Evolutionary conservation across 2,888 invertebrate genomes (phyloP), one percentile per base, ranked within the genome.

Genomic region (Xanthia togata): DNA sequence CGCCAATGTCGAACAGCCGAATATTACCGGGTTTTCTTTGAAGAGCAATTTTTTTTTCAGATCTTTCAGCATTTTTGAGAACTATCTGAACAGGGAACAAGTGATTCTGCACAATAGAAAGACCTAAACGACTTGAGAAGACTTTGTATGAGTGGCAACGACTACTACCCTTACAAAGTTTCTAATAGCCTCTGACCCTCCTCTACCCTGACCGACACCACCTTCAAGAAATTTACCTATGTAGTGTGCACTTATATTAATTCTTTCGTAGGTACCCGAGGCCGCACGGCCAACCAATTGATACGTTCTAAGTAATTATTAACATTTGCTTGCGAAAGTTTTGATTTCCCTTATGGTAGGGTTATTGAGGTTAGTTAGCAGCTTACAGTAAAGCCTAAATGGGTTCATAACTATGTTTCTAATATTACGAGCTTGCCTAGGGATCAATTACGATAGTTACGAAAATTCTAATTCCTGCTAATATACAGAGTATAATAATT

Each of bases 321-420:
- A 47, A 74, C n/a, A 67, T 65, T 74, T 55, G 38, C 59, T 74
- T 55, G 75, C 53, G 81, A 79, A 79, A 79, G 65, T 62, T 53
- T n/a, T 47, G 59, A 74, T 80, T 53, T 65, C 44, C 64, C 53
- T 60, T 60, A 17, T 12, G 26, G 67, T 64, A 38, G n/a, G 50
- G 12, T 53, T 60, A 59, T 73, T 73, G 64, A 73, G 35, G 50
- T 64, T 59, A 57, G 23, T n/a, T 9, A n/a, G 20, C 55, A 71
- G 38, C 41, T 62, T 55, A n/a, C 41, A 47, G 23, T 72, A 23
- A 57, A 63, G 64, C 50, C 41, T 14, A 17, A 62, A 41, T 74
- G 47, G 6, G 12, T 63, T 4, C n/a, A n/a, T 38, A 41, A 17
- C 14, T 20, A 35, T 26, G 12, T 59, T 57, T 50, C 35, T 38